Evolutionary conservation across 2,888 invertebrate genomes (phyloP).

Genomic region (Salpingus planirostris): DNA sequence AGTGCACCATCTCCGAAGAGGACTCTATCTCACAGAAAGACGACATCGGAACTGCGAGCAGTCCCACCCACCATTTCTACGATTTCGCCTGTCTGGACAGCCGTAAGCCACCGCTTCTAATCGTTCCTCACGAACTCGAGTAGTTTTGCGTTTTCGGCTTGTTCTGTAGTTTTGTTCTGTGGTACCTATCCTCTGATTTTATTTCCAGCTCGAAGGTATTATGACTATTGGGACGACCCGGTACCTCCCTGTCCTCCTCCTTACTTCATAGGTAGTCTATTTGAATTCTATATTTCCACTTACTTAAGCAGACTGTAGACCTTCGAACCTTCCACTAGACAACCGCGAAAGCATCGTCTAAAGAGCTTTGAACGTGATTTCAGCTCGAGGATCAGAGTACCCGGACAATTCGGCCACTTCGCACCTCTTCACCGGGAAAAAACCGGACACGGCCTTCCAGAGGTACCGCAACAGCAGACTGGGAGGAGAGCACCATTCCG

Average conservation of each 20-base stretch:
- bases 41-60: constrained; percentile 75
- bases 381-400: constrained; percentile 82
- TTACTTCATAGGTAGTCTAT: neutral
- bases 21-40: constrained; percentile 85
- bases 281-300: no score
- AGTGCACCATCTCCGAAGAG: constrained; percentile 85
- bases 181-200: no score
- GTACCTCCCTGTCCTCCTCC: neutral
- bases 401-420: constrained; percentile 80
- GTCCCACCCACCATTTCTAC: constrained; percentile 79
- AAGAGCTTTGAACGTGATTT: constrained; percentile 31
- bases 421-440: constrained; percentile 68
- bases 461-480: constrained; percentile 78
- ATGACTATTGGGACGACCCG: no score
- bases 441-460: constrained; percentile 84
- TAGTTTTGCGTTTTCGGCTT: neutral
- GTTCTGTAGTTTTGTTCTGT: no score
- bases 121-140: no score
- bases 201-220: no score
- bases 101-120: constrained; percentile 54
- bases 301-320: no score
- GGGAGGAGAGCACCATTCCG: constrained; percentile 82
- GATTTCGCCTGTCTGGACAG: constrained; percentile 84
- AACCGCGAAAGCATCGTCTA: constrained; percentile 2
- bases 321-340: no score